A percentile compares a stretch with the other conserved stretches of the same genome.
phyloP scores from a whole-genome alignment of 2,797 vertebrate species.

The Acipenser oxyrinchus region DNA sequence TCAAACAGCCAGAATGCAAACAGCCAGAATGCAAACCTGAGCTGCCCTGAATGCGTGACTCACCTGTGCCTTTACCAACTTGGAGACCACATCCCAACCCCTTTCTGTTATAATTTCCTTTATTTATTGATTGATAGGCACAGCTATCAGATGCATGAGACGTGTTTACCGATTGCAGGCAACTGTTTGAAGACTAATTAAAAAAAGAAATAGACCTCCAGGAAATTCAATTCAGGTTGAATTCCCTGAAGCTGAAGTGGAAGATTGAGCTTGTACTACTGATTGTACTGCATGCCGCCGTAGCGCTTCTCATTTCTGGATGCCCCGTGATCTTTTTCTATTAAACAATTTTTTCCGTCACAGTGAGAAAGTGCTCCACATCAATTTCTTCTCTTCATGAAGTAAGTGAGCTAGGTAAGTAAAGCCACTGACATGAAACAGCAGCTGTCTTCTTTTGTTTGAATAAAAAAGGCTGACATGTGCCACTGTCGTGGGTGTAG shows the following conservation, averaged over 20 bases:
- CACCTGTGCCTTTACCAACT: too few relatives aligned
- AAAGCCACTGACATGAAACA: constrained; percentile 29
- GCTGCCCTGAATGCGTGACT: too few relatives aligned
- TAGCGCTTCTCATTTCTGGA: constrained; percentile 19
- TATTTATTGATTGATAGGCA: too few relatives aligned
- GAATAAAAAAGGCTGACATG: constrained; percentile 12
- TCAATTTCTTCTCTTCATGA: constrained; percentile 49
- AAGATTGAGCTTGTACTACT: neutral
- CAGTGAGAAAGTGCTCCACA: constrained; percentile 46
- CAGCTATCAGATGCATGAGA: too few relatives aligned
- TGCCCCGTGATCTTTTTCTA: constrained; percentile 27
- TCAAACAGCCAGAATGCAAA: too few relatives aligned
- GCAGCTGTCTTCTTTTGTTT: neutral
- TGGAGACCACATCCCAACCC: too few relatives aligned
- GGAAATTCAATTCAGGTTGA: too few relatives aligned
- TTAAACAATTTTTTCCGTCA: constrained; percentile 40
- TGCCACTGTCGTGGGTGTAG: constrained; percentile 11
- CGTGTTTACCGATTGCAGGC: too few relatives aligned
- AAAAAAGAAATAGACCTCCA: too few relatives aligned
- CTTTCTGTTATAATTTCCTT: too few relatives aligned
- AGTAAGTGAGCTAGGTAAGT: constrained; percentile 17
- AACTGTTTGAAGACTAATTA: too few relatives aligned
- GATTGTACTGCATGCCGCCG: constrained; percentile 15
- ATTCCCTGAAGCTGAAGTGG: neutral
- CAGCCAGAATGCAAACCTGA: too few relatives aligned